These are phyloP conservation scores for Notoglanidium macrostoma DNA, from an alignment of 2,797 vertebrate species.

Conservation along the genomic window DNA sequence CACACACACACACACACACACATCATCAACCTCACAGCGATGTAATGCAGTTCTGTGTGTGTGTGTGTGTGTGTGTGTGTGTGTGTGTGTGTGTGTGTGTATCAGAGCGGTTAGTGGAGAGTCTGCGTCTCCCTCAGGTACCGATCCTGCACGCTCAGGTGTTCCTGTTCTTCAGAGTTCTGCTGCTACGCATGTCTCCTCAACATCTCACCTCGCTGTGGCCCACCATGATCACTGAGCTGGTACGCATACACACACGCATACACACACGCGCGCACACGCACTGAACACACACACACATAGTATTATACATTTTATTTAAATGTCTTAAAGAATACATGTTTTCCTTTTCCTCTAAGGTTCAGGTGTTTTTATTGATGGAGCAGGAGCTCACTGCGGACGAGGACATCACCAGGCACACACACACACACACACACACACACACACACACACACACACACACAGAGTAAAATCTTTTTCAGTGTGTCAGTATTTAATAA, in stretches of 20 bases:
- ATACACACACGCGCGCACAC: conserved; percentile 23
- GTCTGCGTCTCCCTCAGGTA: conserved; percentile 95
- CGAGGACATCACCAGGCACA: conserved; percentile 94
- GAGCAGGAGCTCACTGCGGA: conserved; percentile 97
- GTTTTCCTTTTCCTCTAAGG: conserved; percentile 71
- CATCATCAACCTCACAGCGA: not conserved
- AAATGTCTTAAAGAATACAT: not conserved
- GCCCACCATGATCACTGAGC: conserved; percentile 99
- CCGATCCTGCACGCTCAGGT: conserved; percentile 99
- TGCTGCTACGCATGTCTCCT: conserved; percentile 96
- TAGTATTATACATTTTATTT: not conserved
- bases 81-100: not conserved
- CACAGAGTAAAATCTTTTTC: not conserved
- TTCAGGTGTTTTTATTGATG: conserved; percentile 97
- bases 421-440: not conserved
- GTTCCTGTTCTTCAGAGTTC: conserved; percentile 98
- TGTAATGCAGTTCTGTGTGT: not conserved
- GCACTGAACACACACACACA: conserved; percentile 12
- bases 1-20: conserved; percentile 18
- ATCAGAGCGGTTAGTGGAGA: conserved; percentile 95
- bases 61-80: not conserved
- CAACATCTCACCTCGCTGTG: conserved; percentile 98
- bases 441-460: conserved; percentile 16
- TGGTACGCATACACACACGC: conserved; percentile 76
- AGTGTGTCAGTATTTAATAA: not conserved